Evolutionary conservation across 2,113 vertebrate genomes (phyloP), one percentile per base, ranked within the genome.

Genomic region (Mormyrus lacerda): DNA sequence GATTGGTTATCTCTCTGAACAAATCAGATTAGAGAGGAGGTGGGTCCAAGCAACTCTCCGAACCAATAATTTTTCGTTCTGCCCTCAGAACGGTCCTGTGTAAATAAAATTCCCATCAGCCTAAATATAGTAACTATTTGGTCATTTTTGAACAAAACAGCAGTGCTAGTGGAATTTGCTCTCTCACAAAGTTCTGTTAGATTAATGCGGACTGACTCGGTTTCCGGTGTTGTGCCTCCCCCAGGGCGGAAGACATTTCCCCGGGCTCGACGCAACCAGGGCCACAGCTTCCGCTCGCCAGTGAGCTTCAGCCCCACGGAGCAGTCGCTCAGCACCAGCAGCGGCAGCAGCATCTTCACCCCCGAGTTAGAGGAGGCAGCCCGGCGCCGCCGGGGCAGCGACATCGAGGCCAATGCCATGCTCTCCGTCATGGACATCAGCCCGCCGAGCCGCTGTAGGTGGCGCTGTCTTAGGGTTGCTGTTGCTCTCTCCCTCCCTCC

Each of bases 381-480:
- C 0, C 94, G 95, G 93, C 92, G 95, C 90, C 96, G 98, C 31
- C 94, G 97, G 44, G 97, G 98, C 61, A 99, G 98, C 35, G 98
- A 99, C 93, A 99, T 99, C 42, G 98, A 99, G 91, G 90, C 94
- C 8, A 97, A 96, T 89, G 96, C 97, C 0, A 98, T 97, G 48
- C 90, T 99, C 91, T 97, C 97, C 0, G 98, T 99, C 86, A 98
- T 99, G 98, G 98, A 99, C 93, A 98, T 99, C 94, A 99, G 98
- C 91, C 98, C 98, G 0, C 98, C 98, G 82, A 99, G 98, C 92
- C 98, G 98, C 93, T 99, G 98, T 99, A 93, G 97, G 98, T 95
- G 17, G 7, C 9, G 42, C 61, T 3, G n/a, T 65, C 61, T 10
- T 11, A 24, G 0, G 3, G 3, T 8, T 3, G 42, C 0, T 17